Evolutionary conservation across 2,888 invertebrate species (phyloP).

Genomic region (Petrolisthes manimaculis): DNA sequence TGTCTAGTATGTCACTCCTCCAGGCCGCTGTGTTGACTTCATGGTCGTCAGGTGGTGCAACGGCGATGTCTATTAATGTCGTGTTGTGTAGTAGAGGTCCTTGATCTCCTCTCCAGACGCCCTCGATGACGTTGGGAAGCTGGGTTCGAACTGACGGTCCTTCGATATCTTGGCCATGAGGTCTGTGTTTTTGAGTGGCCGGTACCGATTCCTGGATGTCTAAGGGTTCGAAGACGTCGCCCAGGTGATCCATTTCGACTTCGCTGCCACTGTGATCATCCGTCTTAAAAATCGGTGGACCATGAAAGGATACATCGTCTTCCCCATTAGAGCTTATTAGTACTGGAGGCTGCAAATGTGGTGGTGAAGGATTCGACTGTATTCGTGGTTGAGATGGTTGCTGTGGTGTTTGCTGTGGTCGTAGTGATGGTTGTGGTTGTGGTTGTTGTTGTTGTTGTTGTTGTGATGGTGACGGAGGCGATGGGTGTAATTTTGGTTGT

Average conservation of each 20-base stretch:
- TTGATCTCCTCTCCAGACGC: not conserved
- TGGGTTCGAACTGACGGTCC: not conserved
- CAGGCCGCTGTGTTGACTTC: not conserved
- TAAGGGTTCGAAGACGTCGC: not conserved
- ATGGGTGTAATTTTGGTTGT: too few species aligned
- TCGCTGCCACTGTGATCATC: not conserved
- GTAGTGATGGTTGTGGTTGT: not conserved
- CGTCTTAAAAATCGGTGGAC: not conserved
- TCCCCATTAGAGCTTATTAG: not conserved
- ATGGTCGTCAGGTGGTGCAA: not conserved
- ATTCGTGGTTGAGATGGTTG: not conserved
- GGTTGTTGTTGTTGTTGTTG: not conserved
- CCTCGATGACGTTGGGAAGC: conserved; percentile 7
- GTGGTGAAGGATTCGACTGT: not conserved
- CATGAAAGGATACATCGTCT: not conserved
- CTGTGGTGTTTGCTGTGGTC: not conserved
- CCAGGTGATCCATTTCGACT: conserved; percentile 10
- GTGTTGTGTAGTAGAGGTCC: not conserved
- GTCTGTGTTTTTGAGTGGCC: not conserved
- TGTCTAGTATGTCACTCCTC: conserved; percentile 1
- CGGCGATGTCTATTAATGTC: not conserved
- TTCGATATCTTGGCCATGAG: not conserved
- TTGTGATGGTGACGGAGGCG: too few species aligned
- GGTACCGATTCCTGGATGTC: conserved; percentile 2
- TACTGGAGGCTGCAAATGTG: not conserved